phyloP scores from a whole-genome alignment of 2,797 vertebrate species.

The Coregonus ussuriensis region DNA sequence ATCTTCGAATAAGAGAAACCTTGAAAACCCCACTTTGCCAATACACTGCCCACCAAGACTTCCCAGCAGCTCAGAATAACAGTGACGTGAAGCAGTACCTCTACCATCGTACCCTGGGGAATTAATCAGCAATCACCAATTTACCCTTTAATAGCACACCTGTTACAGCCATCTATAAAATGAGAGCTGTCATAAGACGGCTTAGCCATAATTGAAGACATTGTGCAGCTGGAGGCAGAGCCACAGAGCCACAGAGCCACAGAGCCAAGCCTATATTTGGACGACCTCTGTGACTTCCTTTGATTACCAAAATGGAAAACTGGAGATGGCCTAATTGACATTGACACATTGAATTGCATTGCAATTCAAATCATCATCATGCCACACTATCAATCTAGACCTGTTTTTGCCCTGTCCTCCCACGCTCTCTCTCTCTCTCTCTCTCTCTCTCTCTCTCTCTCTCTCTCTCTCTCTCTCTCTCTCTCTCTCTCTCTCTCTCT shows the following conservation, averaged over 20 bases:
- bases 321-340: background rate
- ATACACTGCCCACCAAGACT: background rate
- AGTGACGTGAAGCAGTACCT: background rate
- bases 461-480: too few species aligned
- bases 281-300: background rate
- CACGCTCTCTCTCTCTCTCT: background rate
- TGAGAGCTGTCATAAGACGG: background rate
- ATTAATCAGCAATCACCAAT: background rate
- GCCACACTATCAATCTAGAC: background rate
- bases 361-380: constrained; percentile 1
- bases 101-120: background rate
- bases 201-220: background rate
- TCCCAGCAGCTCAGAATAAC: background rate
- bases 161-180: background rate
- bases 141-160: background rate
- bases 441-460: too few species aligned
- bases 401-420: background rate
- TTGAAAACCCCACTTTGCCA: background rate
- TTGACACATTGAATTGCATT: background rate
- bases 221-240: background rate
- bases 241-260: background rate
- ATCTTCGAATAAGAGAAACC: background rate
- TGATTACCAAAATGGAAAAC: background rate
- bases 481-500: too few species aligned
- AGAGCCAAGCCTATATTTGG: background rate